phyloP scores from a whole-genome alignment of 2,888 invertebrate species.

The Drosophila multiciliata region DNA sequence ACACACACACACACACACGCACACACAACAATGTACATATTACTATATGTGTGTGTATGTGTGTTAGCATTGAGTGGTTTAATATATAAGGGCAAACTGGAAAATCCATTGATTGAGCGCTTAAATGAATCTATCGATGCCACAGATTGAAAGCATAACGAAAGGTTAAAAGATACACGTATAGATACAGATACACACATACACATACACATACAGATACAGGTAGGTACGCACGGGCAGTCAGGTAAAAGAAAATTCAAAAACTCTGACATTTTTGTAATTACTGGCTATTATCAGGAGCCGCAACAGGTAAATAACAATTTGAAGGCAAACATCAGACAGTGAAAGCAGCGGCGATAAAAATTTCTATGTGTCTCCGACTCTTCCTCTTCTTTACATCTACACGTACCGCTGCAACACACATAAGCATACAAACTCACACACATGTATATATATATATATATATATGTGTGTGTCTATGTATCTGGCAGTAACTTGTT shows the following conservation, averaged over 20 bases:
- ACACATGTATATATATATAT: not conserved
- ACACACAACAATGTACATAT: not conserved
- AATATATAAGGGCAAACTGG: slow-evolving; percentile 30
- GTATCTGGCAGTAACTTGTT: slow-evolving; percentile 56
- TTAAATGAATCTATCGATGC: slow-evolving; percentile 50
- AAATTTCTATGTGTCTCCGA: slow-evolving; percentile 17
- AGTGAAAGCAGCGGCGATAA: slow-evolving; percentile 50
- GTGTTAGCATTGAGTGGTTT: slow-evolving; percentile 26
- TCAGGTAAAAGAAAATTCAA: slow-evolving; percentile 29
- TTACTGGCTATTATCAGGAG: slow-evolving; percentile 26
- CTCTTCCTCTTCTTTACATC: slow-evolving; percentile 6
- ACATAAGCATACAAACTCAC: not conserved
- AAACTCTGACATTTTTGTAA: slow-evolving; percentile 20
- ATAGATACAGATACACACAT: slow-evolving; percentile 9
- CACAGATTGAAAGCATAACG: slow-evolving; percentile 49
- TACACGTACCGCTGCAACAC: slow-evolving; percentile 14
- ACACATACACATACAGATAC: slow-evolving; percentile 1
- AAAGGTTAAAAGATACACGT: slow-evolving; percentile 14
- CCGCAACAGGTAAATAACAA: slow-evolving; percentile 44
- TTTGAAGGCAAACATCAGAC: slow-evolving; percentile 39
- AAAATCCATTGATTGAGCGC: slow-evolving; percentile 59
- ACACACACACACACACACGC: not conserved
- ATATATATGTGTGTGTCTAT: not conserved
- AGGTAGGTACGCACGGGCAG: slow-evolving; percentile 10
- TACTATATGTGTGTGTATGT: not conserved